Evolutionary conservation across 1,140 invertebrate species (phyloP).

Genomic region (Uloborus diversus): DNA sequence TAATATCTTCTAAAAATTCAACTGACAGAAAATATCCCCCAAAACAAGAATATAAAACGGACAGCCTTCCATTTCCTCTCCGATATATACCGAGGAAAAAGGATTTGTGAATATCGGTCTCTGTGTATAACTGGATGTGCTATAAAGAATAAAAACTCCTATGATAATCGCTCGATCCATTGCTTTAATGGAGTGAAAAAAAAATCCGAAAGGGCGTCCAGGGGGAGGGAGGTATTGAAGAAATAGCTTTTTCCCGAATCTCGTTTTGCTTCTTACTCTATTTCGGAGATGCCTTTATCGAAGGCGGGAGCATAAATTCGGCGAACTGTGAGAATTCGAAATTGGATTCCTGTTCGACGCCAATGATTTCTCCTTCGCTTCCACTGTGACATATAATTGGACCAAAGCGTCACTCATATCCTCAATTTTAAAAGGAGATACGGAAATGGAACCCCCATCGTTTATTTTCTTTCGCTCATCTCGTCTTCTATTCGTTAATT

Average conservation of each 20-base stretch:
- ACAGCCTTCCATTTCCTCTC: conserved; percentile 35
- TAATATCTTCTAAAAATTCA: background rate
- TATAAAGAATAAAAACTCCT: conserved; percentile 42
- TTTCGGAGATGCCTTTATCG: conserved; percentile 41
- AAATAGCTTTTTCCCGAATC: conserved; percentile 37
- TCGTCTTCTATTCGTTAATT: conserved; percentile 4
- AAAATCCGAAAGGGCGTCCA: background rate
- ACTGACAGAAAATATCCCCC: background rate
- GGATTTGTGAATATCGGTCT: conserved; percentile 28
- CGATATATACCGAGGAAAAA: conserved; percentile 39
- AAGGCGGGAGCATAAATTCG: conserved; percentile 33
- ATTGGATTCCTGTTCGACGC: conserved; percentile 50
- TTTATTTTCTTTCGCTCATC: conserved; percentile 50
- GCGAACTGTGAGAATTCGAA: conserved; percentile 48
- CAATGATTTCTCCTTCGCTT: conserved; percentile 50
- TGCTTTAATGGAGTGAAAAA: conserved; percentile 19
- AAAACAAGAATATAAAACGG: background rate
- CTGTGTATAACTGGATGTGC: conserved; percentile 24
- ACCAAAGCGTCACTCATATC: conserved; percentile 45
- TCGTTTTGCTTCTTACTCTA: conserved; percentile 1
- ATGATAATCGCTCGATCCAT: conserved; percentile 12
- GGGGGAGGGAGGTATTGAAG: conserved; percentile 30
- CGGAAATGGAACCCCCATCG: conserved; percentile 44
- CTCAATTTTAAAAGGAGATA: conserved; percentile 43
- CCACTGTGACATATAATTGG: conserved; percentile 52